A percentile compares a stretch with the other conserved stretches of the same genome.
Conservation (phyloP, 2,888 invertebrate genomes). For the Bimastos eiseni region DNA sequence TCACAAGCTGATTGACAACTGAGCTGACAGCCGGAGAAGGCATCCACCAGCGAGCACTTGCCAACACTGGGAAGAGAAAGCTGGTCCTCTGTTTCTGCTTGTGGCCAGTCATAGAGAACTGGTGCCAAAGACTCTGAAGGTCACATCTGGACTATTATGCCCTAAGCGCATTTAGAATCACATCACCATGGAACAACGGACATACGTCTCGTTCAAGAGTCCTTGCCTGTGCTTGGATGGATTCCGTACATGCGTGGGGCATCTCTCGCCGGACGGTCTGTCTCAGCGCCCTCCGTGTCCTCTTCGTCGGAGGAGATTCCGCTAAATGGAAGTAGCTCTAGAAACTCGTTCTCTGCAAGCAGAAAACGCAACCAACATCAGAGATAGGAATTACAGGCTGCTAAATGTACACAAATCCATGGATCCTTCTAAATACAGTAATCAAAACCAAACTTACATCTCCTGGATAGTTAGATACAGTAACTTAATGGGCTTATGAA, state of each 20-base stretch:
- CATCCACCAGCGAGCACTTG: not conserved
- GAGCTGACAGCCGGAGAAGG: not conserved
- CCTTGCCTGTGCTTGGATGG: not conserved
- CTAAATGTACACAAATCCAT: too few relatives aligned
- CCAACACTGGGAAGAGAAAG: not conserved
- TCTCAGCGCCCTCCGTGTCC: not conserved
- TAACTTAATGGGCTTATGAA: too few relatives aligned
- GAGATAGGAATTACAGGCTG: not conserved
- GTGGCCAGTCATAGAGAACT: not conserved
- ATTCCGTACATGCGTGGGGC: not conserved
- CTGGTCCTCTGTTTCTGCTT: not conserved
- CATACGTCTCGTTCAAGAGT: not conserved
- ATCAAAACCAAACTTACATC: too few relatives aligned
- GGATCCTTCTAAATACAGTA: too few relatives aligned
- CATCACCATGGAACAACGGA: not conserved
- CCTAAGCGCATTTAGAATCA: not conserved
- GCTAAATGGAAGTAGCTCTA: slow-evolving; percentile 1
- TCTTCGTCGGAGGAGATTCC: not conserved
- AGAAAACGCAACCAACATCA: not conserved
- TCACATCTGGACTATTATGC: not conserved
- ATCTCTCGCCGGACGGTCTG: not conserved
- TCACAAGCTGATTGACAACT: not conserved
- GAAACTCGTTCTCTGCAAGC: not conserved
- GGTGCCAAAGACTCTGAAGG: not conserved
- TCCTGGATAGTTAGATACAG: too few relatives aligned